A percentile compares a stretch with the other conserved stretches of the same genome.
These are phyloP conservation scores for Planococcus citri DNA, from an alignment of 1,140 invertebrate species.

Conservation along the genomic window DNA sequence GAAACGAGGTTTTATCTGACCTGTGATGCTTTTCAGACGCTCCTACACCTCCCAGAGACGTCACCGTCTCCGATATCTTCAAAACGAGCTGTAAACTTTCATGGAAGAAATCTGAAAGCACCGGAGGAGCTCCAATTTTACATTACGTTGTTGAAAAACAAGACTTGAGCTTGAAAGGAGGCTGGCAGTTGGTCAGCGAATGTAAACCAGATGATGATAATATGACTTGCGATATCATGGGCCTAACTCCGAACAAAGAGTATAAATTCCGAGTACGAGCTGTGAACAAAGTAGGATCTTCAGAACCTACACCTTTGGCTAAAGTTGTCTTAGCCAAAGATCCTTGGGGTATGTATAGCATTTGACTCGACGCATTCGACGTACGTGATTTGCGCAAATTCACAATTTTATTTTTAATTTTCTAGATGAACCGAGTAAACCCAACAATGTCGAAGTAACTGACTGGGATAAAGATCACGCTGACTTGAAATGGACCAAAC, in stretches of 20 bases:
- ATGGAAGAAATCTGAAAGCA: conserved; percentile 85
- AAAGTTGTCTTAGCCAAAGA: conserved; percentile 88
- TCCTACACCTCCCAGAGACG: conserved; percentile 70
- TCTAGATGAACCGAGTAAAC: conserved; percentile 82
- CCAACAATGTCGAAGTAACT: conserved; percentile 72
- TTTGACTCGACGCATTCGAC: no score
- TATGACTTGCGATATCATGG: conserved; percentile 67
- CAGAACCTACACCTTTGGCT: conserved; percentile 74
- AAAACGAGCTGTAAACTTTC: conserved; percentile 79
- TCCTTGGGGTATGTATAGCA: conserved; percentile 86
- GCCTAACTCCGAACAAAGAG: conserved; percentile 72
- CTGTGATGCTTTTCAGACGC: conserved; percentile 46
- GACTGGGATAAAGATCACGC: conserved; percentile 96
- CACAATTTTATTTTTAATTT: conserved; percentile 4
- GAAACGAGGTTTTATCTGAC: background rate
- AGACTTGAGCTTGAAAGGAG: conserved; percentile 65
- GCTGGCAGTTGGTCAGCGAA: conserved; percentile 70
- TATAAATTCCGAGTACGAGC: conserved; percentile 93
- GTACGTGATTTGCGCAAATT: background rate
- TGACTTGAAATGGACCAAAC: conserved; percentile 80
- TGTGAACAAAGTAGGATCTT: conserved; percentile 77
- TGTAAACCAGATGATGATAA: conserved; percentile 45
- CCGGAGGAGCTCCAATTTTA: conserved; percentile 78
- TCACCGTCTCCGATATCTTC: conserved; percentile 85
- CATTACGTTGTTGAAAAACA: conserved; percentile 93